A percentile compares a stretch with the other conserved stretches of the same genome.
Evolutionary conservation across 2,113 vertebrate genomes (phyloP).

Genomic region (Natator depressus): DNA sequence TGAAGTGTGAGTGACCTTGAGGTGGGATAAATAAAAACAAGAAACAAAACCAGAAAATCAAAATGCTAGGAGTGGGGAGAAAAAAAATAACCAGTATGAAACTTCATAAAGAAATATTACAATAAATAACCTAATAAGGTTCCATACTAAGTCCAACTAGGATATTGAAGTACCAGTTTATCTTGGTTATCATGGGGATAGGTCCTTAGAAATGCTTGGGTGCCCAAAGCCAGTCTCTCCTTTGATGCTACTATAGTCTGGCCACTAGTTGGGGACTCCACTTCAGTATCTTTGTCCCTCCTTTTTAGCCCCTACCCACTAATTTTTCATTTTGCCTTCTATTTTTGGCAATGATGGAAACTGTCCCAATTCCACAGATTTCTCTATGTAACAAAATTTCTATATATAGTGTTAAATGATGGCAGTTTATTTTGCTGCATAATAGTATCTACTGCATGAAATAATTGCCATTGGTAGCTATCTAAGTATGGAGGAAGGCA

Average conservation of each 20-base stretch:
- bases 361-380: rapidly evolving
- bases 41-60: neutral
- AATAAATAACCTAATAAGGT: neutral
- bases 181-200: neutral
- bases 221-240: neutral
- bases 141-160: neutral
- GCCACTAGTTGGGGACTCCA: neutral
- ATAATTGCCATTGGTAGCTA: neutral
- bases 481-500: neutral
- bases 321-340: neutral
- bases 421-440: neutral
- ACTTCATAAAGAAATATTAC: neutral
- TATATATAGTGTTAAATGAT: neutral
- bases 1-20: neutral
- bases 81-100: neutral
- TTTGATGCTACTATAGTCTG: neutral
- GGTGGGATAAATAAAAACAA: neutral
- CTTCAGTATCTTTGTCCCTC: neutral
- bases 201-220: neutral
- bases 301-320: neutral
- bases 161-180: neutral
- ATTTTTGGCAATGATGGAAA: neutral
- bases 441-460: neutral
- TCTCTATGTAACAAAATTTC: neutral
- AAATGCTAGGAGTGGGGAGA: neutral